phyloP scores from a whole-genome alignment of 2,888 invertebrate species.

The Troides aeacus region DNA sequence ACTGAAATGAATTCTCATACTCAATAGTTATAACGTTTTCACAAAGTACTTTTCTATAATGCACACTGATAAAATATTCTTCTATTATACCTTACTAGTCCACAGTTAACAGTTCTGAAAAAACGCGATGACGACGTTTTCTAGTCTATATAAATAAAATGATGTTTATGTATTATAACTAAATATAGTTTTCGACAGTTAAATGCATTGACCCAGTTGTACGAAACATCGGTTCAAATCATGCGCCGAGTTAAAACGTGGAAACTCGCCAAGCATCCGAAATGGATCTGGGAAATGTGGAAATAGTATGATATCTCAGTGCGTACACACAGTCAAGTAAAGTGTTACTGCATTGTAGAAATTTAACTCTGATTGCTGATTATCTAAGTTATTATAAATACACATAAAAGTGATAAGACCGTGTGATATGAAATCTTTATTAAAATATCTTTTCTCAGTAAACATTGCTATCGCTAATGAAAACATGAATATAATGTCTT shows the following conservation, averaged over 20 bases:
- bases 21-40: not conserved
- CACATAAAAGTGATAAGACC: not conserved
- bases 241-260: conserved; percentile 40
- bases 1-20: too few relatives aligned
- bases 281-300: conserved; percentile 30
- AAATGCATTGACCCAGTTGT: conserved; percentile 45
- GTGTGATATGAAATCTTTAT: not conserved
- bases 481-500: too few relatives aligned
- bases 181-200: not conserved
- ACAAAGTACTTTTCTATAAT: not conserved
- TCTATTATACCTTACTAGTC: not conserved
- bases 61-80: not conserved
- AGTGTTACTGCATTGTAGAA: not conserved
- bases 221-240: conserved; percentile 42
- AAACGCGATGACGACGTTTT: not conserved
- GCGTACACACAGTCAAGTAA: conserved; percentile 27
- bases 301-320: conserved; percentile 26
- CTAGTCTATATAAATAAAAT: not conserved
- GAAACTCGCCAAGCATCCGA: conserved; percentile 49
- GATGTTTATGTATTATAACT: not conserved
- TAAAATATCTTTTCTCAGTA: not conserved
- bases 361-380: not conserved
- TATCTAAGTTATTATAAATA: not conserved
- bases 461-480: too few relatives aligned
- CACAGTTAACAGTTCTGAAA: not conserved